Evolutionary conservation across 2,888 invertebrate species (phyloP), one percentile per base, ranked within the genome.

Genomic region (Blera fallax): DNA sequence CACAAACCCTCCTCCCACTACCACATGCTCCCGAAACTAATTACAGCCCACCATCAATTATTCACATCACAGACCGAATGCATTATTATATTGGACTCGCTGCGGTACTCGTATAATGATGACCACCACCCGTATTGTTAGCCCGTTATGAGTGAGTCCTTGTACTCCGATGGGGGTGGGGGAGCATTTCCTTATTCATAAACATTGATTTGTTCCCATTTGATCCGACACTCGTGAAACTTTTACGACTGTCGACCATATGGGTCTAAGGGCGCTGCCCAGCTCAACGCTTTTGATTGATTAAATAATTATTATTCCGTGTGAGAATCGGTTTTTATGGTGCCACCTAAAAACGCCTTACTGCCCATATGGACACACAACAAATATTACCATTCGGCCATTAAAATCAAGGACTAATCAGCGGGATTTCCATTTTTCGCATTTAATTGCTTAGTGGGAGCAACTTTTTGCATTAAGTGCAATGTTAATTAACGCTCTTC

Each of bases 381-480:
- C 32, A 8, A 37, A 24, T 24, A 64, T 43, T 18, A 24, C 48
- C 48, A 18, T 43, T 21, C 11, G 27, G 4, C 54, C 54, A 69
- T 81, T 62, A 74, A 81, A 83, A 69, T 78, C 67, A 78, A 40
- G 62, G 72, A 62, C 70, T 78, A 82, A 82, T 82, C 82, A 77
- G 77, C 27, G 65, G 77, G 82, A 82, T 52, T 72, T 54, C 29
- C 77, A 50, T 77, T 77, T 77, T 72, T 29, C 58, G 50, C 27
- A 27, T 65, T 82, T 77, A 72, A 77, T 82, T 82, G 70, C 58
- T 52, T 3, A 32, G 50, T 34, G 70, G 70, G 32, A 58, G 50
- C 58, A 65, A 77, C 34, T 77, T 81, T 74, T 43, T 73, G 79
- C 72, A 83, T 73, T 78, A 78, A 83, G 79, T 78, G 83, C 83